Evolutionary conservation across 2,113 vertebrate species (phyloP).

Genomic region (Psophia crepitans): DNA sequence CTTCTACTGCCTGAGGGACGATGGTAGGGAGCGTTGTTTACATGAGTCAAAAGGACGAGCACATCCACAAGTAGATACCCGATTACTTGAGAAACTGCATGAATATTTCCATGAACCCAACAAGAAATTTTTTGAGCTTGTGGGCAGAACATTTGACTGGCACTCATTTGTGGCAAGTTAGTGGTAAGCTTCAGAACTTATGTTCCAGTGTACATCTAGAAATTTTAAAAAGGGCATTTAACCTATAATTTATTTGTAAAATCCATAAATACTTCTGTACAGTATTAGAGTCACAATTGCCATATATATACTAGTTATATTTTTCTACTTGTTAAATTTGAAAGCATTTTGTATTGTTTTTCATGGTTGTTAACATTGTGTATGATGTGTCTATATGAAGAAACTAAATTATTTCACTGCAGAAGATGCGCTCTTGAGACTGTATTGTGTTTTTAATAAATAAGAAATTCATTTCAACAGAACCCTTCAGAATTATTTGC

Average conservation of each 20-base stretch:
- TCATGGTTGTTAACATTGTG: constrained; percentile 81
- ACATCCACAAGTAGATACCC: constrained; percentile 84
- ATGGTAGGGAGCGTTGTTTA: constrained; percentile 88
- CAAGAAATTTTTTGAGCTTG: constrained; percentile 90
- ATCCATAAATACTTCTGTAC: constrained; percentile 76
- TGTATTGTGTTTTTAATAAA: constrained; percentile 65
- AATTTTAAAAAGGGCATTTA: constrained; percentile 70
- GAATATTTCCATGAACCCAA: constrained; percentile 93
- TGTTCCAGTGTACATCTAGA: constrained; percentile 50
- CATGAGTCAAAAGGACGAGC: constrained; percentile 94
- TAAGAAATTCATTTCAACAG: constrained; percentile 52
- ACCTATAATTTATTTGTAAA: constrained; percentile 82
- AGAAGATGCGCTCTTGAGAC: constrained; percentile 57
- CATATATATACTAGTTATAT: constrained; percentile 87
- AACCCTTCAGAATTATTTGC: constrained; percentile 25
- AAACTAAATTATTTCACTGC: constrained; percentile 74
- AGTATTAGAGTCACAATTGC: constrained; percentile 80
- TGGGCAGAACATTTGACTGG: constrained; percentile 94
- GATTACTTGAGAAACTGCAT: constrained; percentile 86
- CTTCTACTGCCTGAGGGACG: constrained; percentile 92
- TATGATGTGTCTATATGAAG: constrained; percentile 76
- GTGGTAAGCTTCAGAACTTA: background rate
- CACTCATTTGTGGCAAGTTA: constrained; percentile 70
- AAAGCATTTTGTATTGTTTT: constrained; percentile 83
- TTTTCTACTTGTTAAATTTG: constrained; percentile 88